Base-by-base conservation (phyloP, 2,113 vertebrate genomes). In the Sciurus niger region DNA sequence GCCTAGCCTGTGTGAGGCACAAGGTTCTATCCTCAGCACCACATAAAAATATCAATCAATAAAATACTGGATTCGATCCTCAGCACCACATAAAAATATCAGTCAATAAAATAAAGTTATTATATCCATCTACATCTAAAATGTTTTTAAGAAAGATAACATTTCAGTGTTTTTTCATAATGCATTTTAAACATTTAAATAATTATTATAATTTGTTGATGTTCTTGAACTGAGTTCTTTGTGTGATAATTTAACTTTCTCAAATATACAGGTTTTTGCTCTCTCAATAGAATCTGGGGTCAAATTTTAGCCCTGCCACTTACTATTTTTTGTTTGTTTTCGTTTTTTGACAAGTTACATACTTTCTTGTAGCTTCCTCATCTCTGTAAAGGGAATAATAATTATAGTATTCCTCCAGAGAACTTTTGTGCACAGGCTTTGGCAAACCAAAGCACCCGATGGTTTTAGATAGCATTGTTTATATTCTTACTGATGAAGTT, bases 161-260 rank as follows among this genome's bases (percentile, higher is more conserved):
- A 20, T 53, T 67, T 97, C 93, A 0, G 55, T 73, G 51, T 88
- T 51, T 37, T 78, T 86, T 55, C 89, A 16, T 84, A 46, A 65
- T 72, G 60, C 6, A n/a, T 92, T 80, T 37, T 40, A 88, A 91
- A 28, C 30, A 73, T 73, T 76, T 95, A 43, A 74, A 72, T n/a
- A 25, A 1, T 90, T 95, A 20, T 65, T 18, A 10, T 24, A 67
- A 51, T 79, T 65, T 25, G 11, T 32, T 18, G 67, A 70, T 80
- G 48, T 70, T 67, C 55, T 53, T 65, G 40, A 13, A 12, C 37
- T 67, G 68, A 77, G n/a, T 85, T 90, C 53, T 95, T 43, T 11
- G n/a, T 28, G 65, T 73, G 30, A 30, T 84, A 72, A 43, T 65
- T 90, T 90, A 51, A 80, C 18, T 40, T 68, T 94, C 30, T 89